A percentile compares a stretch with the other conserved stretches of the same genome.
These are phyloP conservation scores for Drosophila bipectinata DNA, from an alignment of 1,140 invertebrate species.

Conservation along the genomic window DNA sequence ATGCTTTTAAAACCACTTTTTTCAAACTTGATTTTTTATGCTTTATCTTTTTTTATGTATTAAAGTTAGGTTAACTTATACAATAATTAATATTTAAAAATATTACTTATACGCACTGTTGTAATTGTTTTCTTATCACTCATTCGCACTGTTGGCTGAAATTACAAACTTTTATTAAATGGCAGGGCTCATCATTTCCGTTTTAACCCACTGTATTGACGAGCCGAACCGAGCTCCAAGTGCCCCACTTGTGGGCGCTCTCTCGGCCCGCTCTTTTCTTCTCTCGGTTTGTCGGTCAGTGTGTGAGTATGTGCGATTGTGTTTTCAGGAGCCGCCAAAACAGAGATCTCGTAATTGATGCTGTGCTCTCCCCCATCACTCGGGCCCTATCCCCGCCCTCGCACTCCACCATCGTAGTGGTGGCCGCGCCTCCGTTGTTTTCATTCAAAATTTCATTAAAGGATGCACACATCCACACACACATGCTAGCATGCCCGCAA, in stretches of 20 bases:
- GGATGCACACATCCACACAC: conserved; percentile 46
- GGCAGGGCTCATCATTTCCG: too few relatives aligned
- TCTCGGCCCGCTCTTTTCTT: conserved; percentile 13
- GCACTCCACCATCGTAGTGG: conserved; percentile 10
- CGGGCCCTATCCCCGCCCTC: neutral
- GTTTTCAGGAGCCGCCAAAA: conserved; percentile 52
- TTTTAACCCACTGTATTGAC: conserved; percentile 12
- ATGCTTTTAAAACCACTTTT: too few relatives aligned
- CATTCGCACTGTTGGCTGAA: too few relatives aligned
- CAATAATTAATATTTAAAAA: neutral
- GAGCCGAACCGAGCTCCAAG: conserved; percentile 2
- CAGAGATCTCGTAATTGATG: conserved; percentile 67
- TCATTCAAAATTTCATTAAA: conserved; percentile 77
- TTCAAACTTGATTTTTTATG: too few relatives aligned
- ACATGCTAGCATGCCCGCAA: conserved; percentile 13
- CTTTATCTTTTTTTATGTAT: neutral
- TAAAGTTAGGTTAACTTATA: neutral
- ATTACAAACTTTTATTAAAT: too few relatives aligned
- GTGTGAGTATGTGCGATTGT: conserved; percentile 11
- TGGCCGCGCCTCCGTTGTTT: conserved; percentile 43
- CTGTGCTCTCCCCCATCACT: conserved; percentile 15
- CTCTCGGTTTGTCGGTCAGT: conserved; percentile 16
- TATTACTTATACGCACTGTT: neutral
- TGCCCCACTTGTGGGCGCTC: conserved; percentile 56
- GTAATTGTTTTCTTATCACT: neutral